Conservation (phyloP, 2,888 invertebrate species). For the Drymonia ruficornis region DNA sequence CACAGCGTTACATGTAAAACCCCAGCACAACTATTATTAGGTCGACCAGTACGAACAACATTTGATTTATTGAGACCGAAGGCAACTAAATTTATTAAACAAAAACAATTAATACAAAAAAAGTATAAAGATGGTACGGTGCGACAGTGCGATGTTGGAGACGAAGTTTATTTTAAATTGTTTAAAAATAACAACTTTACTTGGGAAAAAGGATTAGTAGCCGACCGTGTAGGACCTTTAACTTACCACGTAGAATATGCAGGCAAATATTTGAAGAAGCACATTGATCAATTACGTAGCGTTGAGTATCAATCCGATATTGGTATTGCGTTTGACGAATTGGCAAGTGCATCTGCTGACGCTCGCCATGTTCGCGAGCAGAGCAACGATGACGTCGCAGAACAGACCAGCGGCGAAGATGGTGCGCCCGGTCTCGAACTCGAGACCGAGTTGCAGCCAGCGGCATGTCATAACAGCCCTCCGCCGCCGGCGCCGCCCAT, state of each 20-base stretch:
- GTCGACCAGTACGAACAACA: too few relatives aligned
- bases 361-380: background rate
- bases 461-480: background rate
- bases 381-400: background rate
- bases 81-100: too few relatives aligned
- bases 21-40: too few relatives aligned
- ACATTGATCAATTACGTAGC: background rate
- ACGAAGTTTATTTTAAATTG: conserved; percentile 1
- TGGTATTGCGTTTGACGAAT: too few relatives aligned
- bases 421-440: conserved; percentile 1
- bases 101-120: too few relatives aligned
- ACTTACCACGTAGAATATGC: background rate
- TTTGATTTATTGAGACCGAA: too few relatives aligned
- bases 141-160: background rate
- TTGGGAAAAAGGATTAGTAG: background rate
- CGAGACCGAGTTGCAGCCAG: conserved; percentile 1
- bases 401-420: background rate
- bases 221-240: background rate
- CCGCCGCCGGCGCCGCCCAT: background rate
- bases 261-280: background rate
- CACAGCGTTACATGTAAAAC: too few relatives aligned
- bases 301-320: background rate
- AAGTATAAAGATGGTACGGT: background rate
- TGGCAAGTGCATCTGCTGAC: background rate
- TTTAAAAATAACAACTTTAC: background rate